These are phyloP conservation scores for Drosophila setifemur DNA, from an alignment of 1,140 invertebrate genomes.

Conservation along the genomic window DNA sequence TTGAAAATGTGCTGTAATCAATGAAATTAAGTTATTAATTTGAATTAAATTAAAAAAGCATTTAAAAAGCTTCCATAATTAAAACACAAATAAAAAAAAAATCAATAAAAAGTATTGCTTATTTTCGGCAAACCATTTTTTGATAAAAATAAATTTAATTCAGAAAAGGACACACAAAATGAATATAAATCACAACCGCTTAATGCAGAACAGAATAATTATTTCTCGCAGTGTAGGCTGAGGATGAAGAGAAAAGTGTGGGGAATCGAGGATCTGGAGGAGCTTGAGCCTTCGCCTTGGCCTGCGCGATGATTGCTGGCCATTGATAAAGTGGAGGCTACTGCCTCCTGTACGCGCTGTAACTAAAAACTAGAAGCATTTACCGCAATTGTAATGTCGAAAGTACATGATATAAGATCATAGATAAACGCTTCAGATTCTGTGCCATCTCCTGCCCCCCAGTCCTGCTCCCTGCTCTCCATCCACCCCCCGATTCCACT, in stretches of 20 bases:
- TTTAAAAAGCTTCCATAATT: no score
- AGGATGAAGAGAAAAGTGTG: neutral
- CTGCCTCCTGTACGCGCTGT: slow-evolving; percentile 80
- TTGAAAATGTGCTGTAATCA: no score
- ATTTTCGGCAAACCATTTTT: no score
- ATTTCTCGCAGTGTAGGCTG: neutral
- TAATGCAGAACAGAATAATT: neutral
- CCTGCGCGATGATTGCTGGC: slow-evolving; percentile 63
- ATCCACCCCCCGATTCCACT: slow-evolving; percentile 15
- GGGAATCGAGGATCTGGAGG: slow-evolving; percentile 13
- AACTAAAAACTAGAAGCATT: slow-evolving; percentile 83
- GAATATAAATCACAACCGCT: no score
- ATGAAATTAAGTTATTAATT: no score
- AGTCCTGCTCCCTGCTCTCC: neutral
- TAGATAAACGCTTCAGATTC: slow-evolving; percentile 81
- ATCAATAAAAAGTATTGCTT: no score
- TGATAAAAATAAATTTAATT: no score
- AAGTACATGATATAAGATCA: slow-evolving; percentile 82
- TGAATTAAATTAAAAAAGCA: neutral
- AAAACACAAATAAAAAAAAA: no score
- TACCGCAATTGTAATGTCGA: slow-evolving; percentile 83
- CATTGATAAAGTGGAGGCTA: slow-evolving; percentile 74
- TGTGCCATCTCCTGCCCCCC: slow-evolving; percentile 58
- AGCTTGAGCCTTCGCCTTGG: slow-evolving; percentile 28
- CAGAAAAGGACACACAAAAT: no score